A percentile compares a stretch with the other conserved stretches of the same genome.
Evolutionary conservation across 1,140 invertebrate genomes (phyloP).

Genomic region (Hypsibius dujardini): DNA sequence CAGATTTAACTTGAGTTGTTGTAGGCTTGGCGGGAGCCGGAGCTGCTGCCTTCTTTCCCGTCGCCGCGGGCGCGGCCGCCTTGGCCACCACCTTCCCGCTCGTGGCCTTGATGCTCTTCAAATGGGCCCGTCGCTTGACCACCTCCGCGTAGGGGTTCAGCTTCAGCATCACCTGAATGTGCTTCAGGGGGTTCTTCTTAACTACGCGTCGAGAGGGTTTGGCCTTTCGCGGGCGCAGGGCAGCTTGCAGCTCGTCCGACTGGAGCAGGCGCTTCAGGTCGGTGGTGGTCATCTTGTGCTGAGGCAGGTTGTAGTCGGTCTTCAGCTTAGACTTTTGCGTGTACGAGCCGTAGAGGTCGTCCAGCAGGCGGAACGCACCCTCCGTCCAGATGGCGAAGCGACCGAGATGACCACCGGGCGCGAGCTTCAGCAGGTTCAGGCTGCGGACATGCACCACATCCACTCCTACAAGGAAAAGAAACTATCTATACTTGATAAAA

Average conservation of each 20-base stretch:
- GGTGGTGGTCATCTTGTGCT: conserved; percentile 91
- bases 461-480: conserved; percentile 46
- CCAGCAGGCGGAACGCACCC: conserved; percentile 64
- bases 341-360: conserved; percentile 84
- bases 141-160: conserved; percentile 85
- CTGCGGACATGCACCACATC: conserved; percentile 79
- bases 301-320: conserved; percentile 81
- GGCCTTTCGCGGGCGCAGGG: conserved; percentile 46
- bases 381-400: conserved; percentile 96
- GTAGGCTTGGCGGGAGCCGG: not conserved
- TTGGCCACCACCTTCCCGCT: not conserved
- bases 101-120: no score
- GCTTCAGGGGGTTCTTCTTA: conserved; percentile 84
- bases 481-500: no score
- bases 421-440: conserved; percentile 82
- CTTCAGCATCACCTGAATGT: conserved; percentile 63
- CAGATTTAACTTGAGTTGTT: no score
- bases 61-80: not conserved
- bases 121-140: conserved; percentile 48
- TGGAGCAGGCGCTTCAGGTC: conserved; percentile 77
- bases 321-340: conserved; percentile 65
- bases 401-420: conserved; percentile 86
- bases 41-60: not conserved
- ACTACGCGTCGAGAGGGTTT: conserved; percentile 33
- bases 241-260: conserved; percentile 82